These are phyloP conservation scores for Podabrus alpinus DNA, from an alignment of 2,888 invertebrate species.

Conservation along the genomic window DNA sequence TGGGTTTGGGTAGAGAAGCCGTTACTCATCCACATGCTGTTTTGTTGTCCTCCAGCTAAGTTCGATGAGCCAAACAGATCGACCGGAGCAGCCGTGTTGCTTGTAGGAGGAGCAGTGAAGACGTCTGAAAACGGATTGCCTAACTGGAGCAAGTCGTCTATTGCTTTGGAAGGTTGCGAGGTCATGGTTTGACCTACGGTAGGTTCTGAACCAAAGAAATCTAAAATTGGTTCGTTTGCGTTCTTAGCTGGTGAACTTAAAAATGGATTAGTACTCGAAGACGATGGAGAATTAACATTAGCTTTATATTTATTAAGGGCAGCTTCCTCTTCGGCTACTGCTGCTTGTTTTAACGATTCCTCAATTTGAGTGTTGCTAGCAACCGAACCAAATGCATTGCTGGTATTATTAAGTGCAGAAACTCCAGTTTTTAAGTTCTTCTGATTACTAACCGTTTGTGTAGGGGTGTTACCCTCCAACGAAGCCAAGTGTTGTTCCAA, in stretches of 20 bases:
- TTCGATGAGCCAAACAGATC: slow-evolving; percentile 24
- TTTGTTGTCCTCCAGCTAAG: slow-evolving; percentile 1
- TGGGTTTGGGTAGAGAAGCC: slow-evolving; percentile 41
- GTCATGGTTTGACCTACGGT: slow-evolving; percentile 45
- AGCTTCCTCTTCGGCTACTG: slow-evolving; percentile 94
- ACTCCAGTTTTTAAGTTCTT: slow-evolving; percentile 90
- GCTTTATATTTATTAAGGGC: slow-evolving; percentile 94
- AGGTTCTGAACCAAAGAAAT: slow-evolving; percentile 74
- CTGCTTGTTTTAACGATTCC: slow-evolving; percentile 83
- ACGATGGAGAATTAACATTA: slow-evolving; percentile 78
- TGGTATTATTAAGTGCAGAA: slow-evolving; percentile 85
- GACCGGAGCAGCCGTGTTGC: slow-evolving; percentile 31
- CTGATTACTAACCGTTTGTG: slow-evolving; percentile 83
- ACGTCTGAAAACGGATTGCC: slow-evolving; percentile 92
- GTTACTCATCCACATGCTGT: slow-evolving; percentile 47
- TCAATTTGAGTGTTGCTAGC: slow-evolving; percentile 80
- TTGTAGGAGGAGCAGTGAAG: slow-evolving; percentile 47
- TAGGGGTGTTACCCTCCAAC: slow-evolving; percentile 91
- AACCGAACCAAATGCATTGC: slow-evolving; percentile 85
- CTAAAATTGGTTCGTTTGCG: slow-evolving; percentile 69
- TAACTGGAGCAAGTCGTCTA: slow-evolving; percentile 85
- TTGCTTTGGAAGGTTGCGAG: slow-evolving; percentile 64
- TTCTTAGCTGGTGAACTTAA: slow-evolving; percentile 67
- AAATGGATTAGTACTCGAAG: slow-evolving; percentile 82
- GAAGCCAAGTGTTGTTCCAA: slow-evolving; percentile 95